These are phyloP conservation scores for Drosophila recens DNA, from an alignment of 2,888 invertebrate species.

Conservation along the genomic window DNA sequence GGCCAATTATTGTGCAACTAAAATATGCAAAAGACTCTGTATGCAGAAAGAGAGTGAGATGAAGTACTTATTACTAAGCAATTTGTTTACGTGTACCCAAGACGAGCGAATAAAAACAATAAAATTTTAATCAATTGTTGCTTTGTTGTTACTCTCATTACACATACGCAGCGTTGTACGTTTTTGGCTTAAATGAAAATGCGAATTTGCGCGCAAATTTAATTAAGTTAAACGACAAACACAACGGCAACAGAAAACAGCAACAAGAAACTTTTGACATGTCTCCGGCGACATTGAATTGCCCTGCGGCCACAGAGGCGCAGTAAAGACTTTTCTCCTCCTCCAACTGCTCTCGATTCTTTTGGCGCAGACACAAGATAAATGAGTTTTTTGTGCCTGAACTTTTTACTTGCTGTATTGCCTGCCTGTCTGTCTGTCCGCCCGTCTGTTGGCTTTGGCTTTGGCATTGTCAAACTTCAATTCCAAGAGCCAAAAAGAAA, in stretches of 20 bases:
- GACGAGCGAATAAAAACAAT: slow-evolving; percentile 55
- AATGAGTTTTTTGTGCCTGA: slow-evolving; percentile 59
- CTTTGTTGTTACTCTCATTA: slow-evolving; percentile 18
- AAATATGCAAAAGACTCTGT: slow-evolving; percentile 52
- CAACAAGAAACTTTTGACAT: slow-evolving; percentile 67
- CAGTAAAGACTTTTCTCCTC: slow-evolving; percentile 7
- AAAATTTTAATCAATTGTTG: slow-evolving; percentile 77
- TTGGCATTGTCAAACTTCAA: slow-evolving; percentile 70
- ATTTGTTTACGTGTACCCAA: slow-evolving; percentile 19
- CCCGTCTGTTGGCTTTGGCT: slow-evolving; percentile 50
- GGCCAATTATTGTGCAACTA: slow-evolving; percentile 34
- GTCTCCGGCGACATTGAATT: slow-evolving; percentile 64
- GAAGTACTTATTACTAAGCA: slow-evolving; percentile 53
- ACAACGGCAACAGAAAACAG: slow-evolving; percentile 27
- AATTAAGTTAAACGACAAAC: slow-evolving; percentile 76
- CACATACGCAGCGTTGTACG: slow-evolving; percentile 37
- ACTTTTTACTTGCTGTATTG: slow-evolving; percentile 66
- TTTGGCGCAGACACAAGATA: slow-evolving; percentile 45
- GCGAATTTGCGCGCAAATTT: slow-evolving; percentile 71
- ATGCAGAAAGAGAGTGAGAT: not conserved
- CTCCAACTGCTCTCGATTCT: not conserved
- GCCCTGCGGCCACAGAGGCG: slow-evolving; percentile 53
- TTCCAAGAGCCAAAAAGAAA: slow-evolving; percentile 55
- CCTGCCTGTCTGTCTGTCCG: slow-evolving; percentile 33
- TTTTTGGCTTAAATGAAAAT: slow-evolving; percentile 38